Evolutionary conservation across 1,140 invertebrate species (phyloP).

Genomic region (Latrodectus geometricus): DNA sequence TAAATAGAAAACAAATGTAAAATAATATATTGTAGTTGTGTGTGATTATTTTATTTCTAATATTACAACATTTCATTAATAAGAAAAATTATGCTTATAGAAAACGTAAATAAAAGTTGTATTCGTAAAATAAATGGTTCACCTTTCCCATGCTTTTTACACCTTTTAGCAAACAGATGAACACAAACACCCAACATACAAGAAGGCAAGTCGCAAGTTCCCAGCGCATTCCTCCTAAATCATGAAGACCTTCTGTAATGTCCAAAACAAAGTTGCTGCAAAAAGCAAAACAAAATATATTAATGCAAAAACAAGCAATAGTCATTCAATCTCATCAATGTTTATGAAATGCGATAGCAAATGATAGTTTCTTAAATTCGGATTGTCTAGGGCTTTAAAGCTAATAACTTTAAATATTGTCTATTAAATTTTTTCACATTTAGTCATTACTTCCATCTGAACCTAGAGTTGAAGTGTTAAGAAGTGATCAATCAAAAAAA

Average conservation of each 20-base stretch:
- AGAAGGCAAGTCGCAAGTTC: slow-evolving; percentile 94
- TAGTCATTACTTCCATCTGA: no score
- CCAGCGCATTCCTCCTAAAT: slow-evolving; percentile 88
- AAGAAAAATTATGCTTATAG: no score
- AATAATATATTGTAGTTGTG: no score
- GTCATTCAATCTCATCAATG: no score
- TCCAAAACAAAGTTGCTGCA: slow-evolving; percentile 76
- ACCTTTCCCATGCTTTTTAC: slow-evolving; percentile 98
- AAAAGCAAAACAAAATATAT: slow-evolving; percentile 51
- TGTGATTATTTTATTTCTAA: no score
- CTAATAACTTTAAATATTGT: slow-evolving; percentile 1
- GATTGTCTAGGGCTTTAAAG: neutral
- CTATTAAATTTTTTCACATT: neutral
- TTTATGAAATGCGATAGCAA: neutral
- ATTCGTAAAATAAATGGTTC: slow-evolving; percentile 18
- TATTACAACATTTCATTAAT: no score
- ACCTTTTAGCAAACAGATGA: slow-evolving; percentile 97
- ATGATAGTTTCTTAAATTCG: neutral
- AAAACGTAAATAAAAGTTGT: no score
- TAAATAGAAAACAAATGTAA: no score
- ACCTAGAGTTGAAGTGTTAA: no score
- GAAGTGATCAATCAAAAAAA: no score
- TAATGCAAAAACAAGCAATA: neutral
- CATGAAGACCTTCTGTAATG: slow-evolving; percentile 85
- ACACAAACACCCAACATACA: slow-evolving; percentile 93